These are phyloP conservation scores for Parazoanthus swiftii DNA, from an alignment of 92 coral and sea anemone species.

Conservation along the genomic window DNA sequence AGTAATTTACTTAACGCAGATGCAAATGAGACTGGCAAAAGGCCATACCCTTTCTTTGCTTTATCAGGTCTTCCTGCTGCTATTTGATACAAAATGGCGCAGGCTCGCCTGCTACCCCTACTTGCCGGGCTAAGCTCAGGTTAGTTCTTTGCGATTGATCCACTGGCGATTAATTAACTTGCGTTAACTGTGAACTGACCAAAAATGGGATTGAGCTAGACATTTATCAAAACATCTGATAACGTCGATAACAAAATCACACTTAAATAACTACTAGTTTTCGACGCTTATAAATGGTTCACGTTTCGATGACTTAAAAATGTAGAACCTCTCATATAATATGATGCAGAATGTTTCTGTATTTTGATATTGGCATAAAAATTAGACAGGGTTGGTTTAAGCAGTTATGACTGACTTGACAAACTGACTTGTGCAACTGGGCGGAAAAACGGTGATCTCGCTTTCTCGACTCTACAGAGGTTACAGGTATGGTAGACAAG, in stretches of 20 bases:
- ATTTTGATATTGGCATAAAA: neutral
- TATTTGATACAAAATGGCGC: no score
- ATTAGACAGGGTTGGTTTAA: neutral
- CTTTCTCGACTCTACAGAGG: no score
- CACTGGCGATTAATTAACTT: neutral
- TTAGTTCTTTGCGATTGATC: neutral
- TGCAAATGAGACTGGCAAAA: conserved; percentile 6
- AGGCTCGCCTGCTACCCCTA: neutral
- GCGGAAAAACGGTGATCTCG: no score
- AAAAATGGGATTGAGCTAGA: neutral
- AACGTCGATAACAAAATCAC: neutral
- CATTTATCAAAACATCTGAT: neutral
- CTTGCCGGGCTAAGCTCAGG: neutral
- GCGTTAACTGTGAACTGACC: neutral
- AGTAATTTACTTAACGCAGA: neutral
- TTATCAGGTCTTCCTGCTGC: neutral
- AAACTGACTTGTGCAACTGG: no score
- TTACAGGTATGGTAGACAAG: no score
- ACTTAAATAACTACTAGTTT: neutral
- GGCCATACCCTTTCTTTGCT: conserved; percentile 5
- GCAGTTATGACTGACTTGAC: neutral
- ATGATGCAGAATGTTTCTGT: neutral
- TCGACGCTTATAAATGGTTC: neutral
- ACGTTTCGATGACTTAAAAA: neutral
- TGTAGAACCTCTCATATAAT: no score